Conservation (phyloP, 1,140 invertebrate species). For the Atta texana region DNA sequence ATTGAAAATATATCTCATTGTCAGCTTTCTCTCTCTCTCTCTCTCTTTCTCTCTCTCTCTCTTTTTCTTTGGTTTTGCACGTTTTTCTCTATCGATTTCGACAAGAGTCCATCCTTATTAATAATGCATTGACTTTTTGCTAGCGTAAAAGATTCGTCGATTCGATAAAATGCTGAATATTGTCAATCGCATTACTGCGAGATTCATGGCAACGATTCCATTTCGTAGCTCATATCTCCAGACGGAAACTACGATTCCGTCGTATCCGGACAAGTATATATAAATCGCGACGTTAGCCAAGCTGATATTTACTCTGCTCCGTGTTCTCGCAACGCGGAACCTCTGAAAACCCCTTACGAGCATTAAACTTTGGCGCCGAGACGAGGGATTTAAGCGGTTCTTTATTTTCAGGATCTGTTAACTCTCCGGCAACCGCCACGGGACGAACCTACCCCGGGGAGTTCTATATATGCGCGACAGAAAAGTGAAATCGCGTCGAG, state of each 20-base stretch:
- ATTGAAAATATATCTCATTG: slow-evolving; percentile 1
- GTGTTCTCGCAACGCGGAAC: slow-evolving; percentile 27
- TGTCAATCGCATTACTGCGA: slow-evolving; percentile 58
- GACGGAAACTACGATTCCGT: slow-evolving; percentile 19
- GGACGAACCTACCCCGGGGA: background rate
- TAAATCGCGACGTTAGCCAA: slow-evolving; percentile 34
- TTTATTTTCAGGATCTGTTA: slow-evolving; percentile 51
- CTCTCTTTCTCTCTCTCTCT: background rate
- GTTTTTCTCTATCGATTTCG: slow-evolving; percentile 36
- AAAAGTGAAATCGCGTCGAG: slow-evolving; percentile 39
- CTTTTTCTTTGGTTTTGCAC: slow-evolving; percentile 11
- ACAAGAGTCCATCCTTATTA: slow-evolving; percentile 57
- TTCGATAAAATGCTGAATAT: slow-evolving; percentile 51
- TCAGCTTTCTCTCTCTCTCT: background rate
- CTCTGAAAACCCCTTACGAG: slow-evolving; percentile 31
- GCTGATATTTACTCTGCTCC: slow-evolving; percentile 29
- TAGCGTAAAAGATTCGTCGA: slow-evolving; percentile 7
- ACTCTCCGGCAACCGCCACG: background rate
- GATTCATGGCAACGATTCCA: slow-evolving; percentile 53
- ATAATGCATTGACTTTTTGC: slow-evolving; percentile 73
- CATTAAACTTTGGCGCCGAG: slow-evolving; percentile 48
- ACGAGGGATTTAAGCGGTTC: slow-evolving; percentile 46
- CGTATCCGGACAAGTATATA: slow-evolving; percentile 23
- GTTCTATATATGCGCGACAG: background rate
- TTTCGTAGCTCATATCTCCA: slow-evolving; percentile 53